Percentiles rank a stretch among this genome's conserved stretches.
Evolutionary conservation across 2,113 vertebrate genomes (phyloP).

Genomic region (Onychorhynchus coronatus): DNA sequence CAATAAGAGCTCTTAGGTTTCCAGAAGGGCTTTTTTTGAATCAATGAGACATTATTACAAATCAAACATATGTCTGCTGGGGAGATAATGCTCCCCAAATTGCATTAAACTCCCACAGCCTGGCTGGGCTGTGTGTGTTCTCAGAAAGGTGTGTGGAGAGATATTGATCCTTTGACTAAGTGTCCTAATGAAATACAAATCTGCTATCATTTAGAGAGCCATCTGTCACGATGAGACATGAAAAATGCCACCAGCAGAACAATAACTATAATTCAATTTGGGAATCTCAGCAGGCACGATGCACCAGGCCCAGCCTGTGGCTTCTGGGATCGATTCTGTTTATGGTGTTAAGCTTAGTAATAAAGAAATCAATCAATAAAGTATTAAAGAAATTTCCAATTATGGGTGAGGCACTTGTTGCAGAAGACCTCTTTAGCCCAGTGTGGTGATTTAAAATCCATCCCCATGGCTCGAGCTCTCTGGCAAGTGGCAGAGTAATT

Average conservation of each 20-base stretch:
- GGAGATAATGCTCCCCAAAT: background rate
- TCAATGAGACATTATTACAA: slow-evolving; percentile 22
- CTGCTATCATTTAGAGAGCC: slow-evolving; percentile 55
- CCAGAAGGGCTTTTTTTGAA: background rate
- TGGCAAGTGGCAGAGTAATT: background rate
- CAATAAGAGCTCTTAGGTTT: background rate
- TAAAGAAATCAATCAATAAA: background rate
- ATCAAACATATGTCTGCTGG: background rate
- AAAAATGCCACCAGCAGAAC: slow-evolving; percentile 61
- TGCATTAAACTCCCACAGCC: background rate
- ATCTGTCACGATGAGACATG: slow-evolving; percentile 62
- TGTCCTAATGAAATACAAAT: slow-evolving; percentile 64
- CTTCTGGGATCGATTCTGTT: background rate
- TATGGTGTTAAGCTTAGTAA: background rate
- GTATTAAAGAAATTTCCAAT: slow-evolving; percentile 35
- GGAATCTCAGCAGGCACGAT: background rate
- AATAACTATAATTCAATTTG: slow-evolving; percentile 45
- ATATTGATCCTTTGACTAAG: slow-evolving; percentile 54
- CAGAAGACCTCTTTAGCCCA: background rate
- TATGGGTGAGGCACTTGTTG: background rate
- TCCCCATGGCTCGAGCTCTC: background rate
- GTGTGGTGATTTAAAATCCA: background rate
- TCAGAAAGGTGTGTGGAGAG: background rate
- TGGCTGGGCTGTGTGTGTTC: background rate
- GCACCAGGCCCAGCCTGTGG: background rate